Percentiles rank a stretch among this genome's conserved stretches.
These are phyloP conservation scores for Heliconius erato DNA, from an alignment of 2,888 invertebrate species.

Conservation along the genomic window DNA sequence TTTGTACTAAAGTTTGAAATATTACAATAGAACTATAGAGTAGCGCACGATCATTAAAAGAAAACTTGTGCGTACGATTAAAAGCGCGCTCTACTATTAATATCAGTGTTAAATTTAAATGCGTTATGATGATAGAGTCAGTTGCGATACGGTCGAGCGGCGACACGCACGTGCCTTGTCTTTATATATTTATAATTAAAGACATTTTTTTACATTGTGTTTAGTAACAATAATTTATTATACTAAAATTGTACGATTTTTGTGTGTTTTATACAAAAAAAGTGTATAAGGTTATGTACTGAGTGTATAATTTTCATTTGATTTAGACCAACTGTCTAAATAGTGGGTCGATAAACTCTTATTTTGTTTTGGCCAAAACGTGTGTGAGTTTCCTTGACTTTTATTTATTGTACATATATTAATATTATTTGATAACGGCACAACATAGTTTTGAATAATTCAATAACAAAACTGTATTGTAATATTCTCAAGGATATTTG, in stretches of 20 bases:
- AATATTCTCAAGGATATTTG: background rate
- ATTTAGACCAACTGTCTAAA: constrained; percentile 24
- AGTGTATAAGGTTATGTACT: background rate
- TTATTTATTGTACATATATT: constrained; percentile 11
- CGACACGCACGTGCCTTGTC: constrained; percentile 15
- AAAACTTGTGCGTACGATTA: constrained; percentile 43
- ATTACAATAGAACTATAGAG: constrained; percentile 9
- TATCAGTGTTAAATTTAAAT: constrained; percentile 52
- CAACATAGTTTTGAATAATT: background rate
- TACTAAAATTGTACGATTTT: background rate
- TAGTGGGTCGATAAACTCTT: constrained; percentile 28
- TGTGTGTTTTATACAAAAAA: background rate
- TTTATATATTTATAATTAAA: background rate
- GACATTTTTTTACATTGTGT: background rate
- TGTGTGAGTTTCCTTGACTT: constrained; percentile 38
- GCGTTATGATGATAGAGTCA: constrained; percentile 48
- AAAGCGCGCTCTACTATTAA: constrained; percentile 48
- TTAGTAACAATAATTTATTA: background rate
- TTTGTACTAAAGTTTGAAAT: background rate
- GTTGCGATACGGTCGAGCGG: constrained; percentile 40
- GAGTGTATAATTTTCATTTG: background rate
- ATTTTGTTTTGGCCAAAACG: constrained; percentile 18
- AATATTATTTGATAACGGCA: background rate
- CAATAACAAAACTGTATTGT: background rate
- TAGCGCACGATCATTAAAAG: background rate